Conservation (phyloP, 2,888 invertebrate genomes). For the Plebejus anna region DNA sequence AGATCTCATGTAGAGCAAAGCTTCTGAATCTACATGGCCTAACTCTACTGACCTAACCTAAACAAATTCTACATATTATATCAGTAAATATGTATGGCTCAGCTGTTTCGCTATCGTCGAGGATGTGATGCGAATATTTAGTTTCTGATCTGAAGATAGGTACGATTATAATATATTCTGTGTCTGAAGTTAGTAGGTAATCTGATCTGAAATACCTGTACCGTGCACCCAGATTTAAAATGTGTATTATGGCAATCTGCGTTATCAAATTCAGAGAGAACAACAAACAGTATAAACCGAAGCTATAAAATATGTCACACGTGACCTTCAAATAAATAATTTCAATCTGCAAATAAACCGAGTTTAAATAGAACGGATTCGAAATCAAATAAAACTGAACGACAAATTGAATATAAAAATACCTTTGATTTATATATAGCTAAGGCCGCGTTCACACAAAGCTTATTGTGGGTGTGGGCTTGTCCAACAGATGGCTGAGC, state of each 20-base stretch:
- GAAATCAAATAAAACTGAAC: conserved; percentile 17
- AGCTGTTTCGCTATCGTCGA: too few relatives aligned
- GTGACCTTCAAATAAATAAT: neutral
- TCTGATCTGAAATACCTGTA: too few relatives aligned
- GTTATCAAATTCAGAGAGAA: neutral
- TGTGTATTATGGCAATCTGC: neutral
- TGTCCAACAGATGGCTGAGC: conserved; percentile 63
- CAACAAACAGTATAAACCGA: neutral
- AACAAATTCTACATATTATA: too few relatives aligned
- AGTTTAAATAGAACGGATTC: neutral
- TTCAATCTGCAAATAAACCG: conserved; percentile 9
- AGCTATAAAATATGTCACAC: conserved; percentile 2
- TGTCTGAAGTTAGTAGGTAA: too few relatives aligned
- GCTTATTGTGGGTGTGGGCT: conserved; percentile 58
- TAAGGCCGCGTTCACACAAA: conserved; percentile 51
- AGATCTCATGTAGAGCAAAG: too few relatives aligned
- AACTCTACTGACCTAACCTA: too few relatives aligned
- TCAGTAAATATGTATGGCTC: too few relatives aligned
- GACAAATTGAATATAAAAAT: conserved; percentile 27
- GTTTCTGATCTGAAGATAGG: too few relatives aligned
- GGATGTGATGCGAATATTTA: too few relatives aligned
- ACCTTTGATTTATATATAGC: conserved; percentile 40
- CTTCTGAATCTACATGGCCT: too few relatives aligned
- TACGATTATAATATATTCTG: too few relatives aligned
- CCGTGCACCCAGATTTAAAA: neutral